phyloP scores from a whole-genome alignment of 2,113 vertebrate species.

The Ellobius talpinus region DNA sequence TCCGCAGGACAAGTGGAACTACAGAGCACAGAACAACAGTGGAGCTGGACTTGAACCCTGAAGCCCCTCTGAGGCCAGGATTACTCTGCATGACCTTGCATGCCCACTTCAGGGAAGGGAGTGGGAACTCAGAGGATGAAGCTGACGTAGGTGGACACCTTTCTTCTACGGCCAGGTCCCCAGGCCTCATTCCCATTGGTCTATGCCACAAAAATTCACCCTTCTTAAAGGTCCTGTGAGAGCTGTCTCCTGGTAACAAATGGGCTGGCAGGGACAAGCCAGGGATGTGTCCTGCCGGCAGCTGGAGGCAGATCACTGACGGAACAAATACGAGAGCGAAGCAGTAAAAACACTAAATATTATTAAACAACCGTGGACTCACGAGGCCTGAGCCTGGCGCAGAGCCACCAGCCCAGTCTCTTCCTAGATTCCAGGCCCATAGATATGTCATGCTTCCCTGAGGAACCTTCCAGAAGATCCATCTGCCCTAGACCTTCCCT shows the following conservation, averaged over 20 bases:
- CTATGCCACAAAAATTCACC: constrained; percentile 13
- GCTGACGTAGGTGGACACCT: background rate
- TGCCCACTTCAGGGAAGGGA: background rate
- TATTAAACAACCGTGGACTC: constrained; percentile 71
- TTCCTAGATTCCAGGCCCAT: background rate
- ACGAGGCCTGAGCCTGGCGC: constrained; percentile 59
- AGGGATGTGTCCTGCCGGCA: constrained; percentile 68
- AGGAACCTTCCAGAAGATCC: constrained; percentile 18
- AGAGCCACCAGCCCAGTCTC: constrained; percentile 7
- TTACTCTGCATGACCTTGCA: background rate
- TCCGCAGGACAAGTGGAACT: background rate
- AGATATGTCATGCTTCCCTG: background rate
- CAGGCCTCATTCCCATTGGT: background rate
- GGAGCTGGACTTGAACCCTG: background rate
- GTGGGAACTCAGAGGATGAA: background rate
- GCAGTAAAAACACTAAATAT: constrained; percentile 78
- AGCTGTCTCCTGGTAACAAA: constrained; percentile 77
- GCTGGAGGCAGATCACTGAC: constrained; percentile 66
- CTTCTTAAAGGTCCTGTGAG: constrained; percentile 54
- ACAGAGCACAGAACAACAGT: too few relatives aligned
- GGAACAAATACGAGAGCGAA: constrained; percentile 70
- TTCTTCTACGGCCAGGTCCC: background rate
- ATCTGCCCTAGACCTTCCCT: background rate
- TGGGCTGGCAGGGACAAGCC: constrained; percentile 69
- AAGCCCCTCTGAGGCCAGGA: background rate